Evolutionary conservation across 2,113 vertebrate species (phyloP), one percentile per base, ranked within the genome.

Genomic region (Seriola rivoliana): DNA sequence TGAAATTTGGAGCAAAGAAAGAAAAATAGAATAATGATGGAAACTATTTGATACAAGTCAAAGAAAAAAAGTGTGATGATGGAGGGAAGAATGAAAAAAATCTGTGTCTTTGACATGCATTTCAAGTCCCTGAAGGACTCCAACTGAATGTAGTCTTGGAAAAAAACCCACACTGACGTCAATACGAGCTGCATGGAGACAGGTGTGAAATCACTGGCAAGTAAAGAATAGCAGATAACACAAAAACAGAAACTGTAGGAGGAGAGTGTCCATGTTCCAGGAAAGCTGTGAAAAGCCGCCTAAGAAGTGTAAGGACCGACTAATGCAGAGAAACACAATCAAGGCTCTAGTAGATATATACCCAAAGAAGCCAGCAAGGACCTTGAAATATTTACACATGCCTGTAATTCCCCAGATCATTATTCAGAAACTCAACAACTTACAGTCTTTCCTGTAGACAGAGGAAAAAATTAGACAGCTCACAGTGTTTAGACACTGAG

Each of bases 141-240:
- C 1, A 23, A 62, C 59, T 34, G 36, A 17, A 55, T 54, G 8
- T 75, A 42, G 54, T 82, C 42, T 71, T 16, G 10, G 69, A 36
- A 34, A 63, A 17, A 25, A 59, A 38, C 2, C 6, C 23, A 12
- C 2, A 5, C 11, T 75, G 68, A 68, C 46, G 57, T 83, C 23
- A 66, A 65, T 34, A 4, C 0, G 1, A 25, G 71, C 25, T 12
- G 23, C 67, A 44, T 4, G 29, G 58, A 63, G 42, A 79, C 62
- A 70, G 54, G 63, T 74, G 75, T 80, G 59, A 78, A 78, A 54
- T 71, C 59, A 34, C 46, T 46, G 66, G 60, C 55, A 57, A 67
- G 75, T 42, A 42, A 74, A 85, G 78, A 81, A 73, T 29, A 69
- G 57, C 62, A 69, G 77, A 67, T 54, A 2, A 29, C 38, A 67